phyloP scores from a whole-genome alignment of 2,888 invertebrate species.

The Antheraea yamamai region DNA sequence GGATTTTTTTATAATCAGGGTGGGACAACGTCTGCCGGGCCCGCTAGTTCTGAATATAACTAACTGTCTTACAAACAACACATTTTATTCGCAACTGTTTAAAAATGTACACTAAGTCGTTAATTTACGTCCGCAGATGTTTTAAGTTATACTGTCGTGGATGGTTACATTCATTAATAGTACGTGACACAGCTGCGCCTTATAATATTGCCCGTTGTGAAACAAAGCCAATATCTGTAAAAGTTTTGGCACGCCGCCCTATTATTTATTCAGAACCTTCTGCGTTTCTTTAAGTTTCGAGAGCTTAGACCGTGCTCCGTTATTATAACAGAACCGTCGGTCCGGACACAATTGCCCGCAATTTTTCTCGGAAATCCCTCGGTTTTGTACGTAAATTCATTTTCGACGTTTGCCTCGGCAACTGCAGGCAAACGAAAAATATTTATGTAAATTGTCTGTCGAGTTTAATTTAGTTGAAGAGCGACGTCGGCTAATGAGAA shows the following conservation, averaged over 20 bases:
- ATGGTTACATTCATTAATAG: constrained; percentile 14
- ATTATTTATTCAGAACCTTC: constrained; percentile 70
- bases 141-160: not conserved
- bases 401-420: constrained; percentile 17
- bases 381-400: constrained; percentile 40
- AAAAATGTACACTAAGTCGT: not conserved
- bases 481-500: constrained; percentile 8
- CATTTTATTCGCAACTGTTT: too few relatives aligned
- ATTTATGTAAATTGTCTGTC: constrained; percentile 12
- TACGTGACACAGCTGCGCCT: constrained; percentile 57
- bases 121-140: not conserved
- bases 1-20: too few relatives aligned
- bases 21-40: too few relatives aligned
- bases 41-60: too few relatives aligned
- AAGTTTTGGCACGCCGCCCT: constrained; percentile 58
- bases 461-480: constrained; percentile 1
- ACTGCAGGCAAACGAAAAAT: constrained; percentile 18
- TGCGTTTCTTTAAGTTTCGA: constrained; percentile 60
- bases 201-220: constrained; percentile 59
- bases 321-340: constrained; percentile 46
- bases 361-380: constrained; percentile 42
- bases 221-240: constrained; percentile 72
- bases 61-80: too few relatives aligned
- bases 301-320: constrained; percentile 40
- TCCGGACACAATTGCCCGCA: constrained; percentile 47